Base-by-base conservation (phyloP, 2,888 invertebrate genomes). In the Trissoscelio sp. region DNA sequence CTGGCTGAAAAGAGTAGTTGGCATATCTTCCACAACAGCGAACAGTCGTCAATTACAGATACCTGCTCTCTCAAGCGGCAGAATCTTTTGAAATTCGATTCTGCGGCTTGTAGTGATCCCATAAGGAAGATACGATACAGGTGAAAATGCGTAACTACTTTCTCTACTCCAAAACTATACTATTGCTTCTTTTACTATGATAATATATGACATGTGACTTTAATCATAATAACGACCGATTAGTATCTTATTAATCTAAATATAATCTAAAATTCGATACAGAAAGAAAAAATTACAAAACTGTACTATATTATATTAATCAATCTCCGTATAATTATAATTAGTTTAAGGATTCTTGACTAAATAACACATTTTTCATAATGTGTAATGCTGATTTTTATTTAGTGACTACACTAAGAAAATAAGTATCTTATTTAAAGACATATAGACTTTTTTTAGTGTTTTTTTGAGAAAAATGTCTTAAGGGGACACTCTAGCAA, bases 1-100 rank as follows among this genome's bases (percentile, higher is more conserved):
- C 79, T 58, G 37, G 1, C 55, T 60, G 75, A 60, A 70, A 70
- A 75, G 75, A 82, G 82, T 75, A 82, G 79, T 82, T 79, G 79
- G 81, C 81, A 82, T 82, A 82, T 79, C 81, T 79, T 78, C 81
- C 78, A 74, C 78, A 62, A 70, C 69, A 34, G 69, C 72, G 64
- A 78, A 58, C 69, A 81, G 81, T 81, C 77, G 78, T 81, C 81
- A 81, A 81, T 82, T 82, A 82, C 81, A 58, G 74, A 78, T 82
- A 62, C 78, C 78, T 70, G 81, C 34, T 74, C 74, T 62, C 67
- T 70, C 78, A 31, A 73, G 81, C 81, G 81, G 81, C 78, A 57
- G 67, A 16, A 48, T 64, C 81, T 81, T 81, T 81, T 81, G 81
- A 81, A 81, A 81, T 81, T 81, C 64, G 81, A 81, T 69, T 78